Base-by-base conservation (phyloP, 2,888 invertebrate genomes). In the Tyria jacobaeae region DNA sequence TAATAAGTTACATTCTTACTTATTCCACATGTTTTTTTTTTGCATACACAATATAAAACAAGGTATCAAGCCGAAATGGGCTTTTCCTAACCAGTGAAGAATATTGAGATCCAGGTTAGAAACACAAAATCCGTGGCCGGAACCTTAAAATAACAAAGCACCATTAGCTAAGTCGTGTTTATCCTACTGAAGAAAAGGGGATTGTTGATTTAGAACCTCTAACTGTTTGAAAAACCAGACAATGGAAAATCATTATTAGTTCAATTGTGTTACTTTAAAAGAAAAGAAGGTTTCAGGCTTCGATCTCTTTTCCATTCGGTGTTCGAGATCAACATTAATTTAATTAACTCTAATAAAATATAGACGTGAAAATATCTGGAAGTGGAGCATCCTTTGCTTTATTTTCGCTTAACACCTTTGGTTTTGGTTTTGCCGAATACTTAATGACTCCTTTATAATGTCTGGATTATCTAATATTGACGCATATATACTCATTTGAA, bases 111-210 rank as follows among this genome's bases (percentile, higher is more conserved):
- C 31, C 21, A 66, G 56, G 57, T 66, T 70, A 72, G 61, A 70
- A 75, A 62, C 65, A 69, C 74, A 70, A 72, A 74, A 70, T 64
- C 68, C 73, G 71, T 71, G 78, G 57, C 68, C 64, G 74, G 70
- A 68, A 76, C 69, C 81, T 85, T 87, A 76, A 85, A 90, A 89
- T 83, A 91, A 90, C 89, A 90, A 82, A 78, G 72, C 68, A 66
- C 90, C 90, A 90, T 89, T 89, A 89, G 83, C 78, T 79, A 80
- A 78, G 74, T 71, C 73, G 79, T 83, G 77, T 84, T 85, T 83
- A 84, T 84, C 81, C 82, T 71, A 56, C 62, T 73, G 70, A 79
- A 83, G 84, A 83, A 85, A 86, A 85, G 79, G 81, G 75, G 72
- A 76, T 79, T 89, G 87, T 91, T 89, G 82, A 83, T 87, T 86